Conservation (phyloP, 2,888 invertebrate species). For the Barypeithes pellucidus region DNA sequence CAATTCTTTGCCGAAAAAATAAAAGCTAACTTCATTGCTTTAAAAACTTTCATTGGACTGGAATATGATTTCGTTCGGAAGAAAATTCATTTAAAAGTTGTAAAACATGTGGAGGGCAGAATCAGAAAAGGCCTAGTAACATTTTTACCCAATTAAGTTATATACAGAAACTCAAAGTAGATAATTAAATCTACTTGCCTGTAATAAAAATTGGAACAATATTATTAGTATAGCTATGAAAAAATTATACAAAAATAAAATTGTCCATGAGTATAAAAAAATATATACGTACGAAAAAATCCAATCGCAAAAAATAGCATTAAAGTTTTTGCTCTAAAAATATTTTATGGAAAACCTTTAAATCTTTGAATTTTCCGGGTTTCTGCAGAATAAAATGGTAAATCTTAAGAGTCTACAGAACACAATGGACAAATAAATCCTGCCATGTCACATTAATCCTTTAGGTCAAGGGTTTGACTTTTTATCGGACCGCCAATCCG, state of each 20-base stretch:
- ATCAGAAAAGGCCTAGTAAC: no score
- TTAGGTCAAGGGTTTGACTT: conserved; percentile 28
- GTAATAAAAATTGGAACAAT: no score
- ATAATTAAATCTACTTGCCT: no score
- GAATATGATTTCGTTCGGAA: neutral
- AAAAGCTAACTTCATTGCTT: neutral
- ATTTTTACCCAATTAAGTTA: no score
- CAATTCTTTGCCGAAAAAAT: neutral
- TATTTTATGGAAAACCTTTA: conserved; percentile 19
- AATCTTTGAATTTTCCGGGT: conserved; percentile 19
- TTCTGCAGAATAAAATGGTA: conserved; percentile 20
- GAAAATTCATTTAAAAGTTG: no score
- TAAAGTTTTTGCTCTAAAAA: conserved; percentile 1
- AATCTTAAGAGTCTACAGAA: conserved; percentile 18
- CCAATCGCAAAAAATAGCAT: neutral
- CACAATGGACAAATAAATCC: conserved; percentile 23
- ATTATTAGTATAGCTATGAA: no score
- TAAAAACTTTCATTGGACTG: neutral
- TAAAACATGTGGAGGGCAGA: no score
- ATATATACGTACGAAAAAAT: no score
- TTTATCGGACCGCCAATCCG: conserved; percentile 25
- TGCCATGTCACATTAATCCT: conserved; percentile 23
- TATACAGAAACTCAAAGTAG: no score
- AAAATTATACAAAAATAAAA: no score
- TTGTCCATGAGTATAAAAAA: no score